Evolutionary conservation across 2,888 invertebrate species (phyloP).

Genomic region (Phymatocera aterrima): DNA sequence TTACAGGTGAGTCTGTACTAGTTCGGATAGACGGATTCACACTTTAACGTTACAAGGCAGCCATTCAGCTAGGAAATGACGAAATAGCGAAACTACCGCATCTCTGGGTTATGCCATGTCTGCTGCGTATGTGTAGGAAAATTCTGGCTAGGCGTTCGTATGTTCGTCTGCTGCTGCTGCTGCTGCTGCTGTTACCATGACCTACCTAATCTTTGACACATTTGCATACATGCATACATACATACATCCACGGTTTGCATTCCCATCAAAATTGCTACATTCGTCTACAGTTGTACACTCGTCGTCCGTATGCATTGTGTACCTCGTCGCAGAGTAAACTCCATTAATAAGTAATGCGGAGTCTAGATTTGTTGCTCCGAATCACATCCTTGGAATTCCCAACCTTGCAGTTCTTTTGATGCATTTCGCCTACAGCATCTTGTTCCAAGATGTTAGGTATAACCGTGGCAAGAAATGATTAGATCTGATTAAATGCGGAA

Average conservation of each 20-base stretch:
- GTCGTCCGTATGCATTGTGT: not conserved
- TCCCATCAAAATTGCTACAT: not conserved
- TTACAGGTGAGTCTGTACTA: too few species aligned
- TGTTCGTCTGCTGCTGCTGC: not conserved
- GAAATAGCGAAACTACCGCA: not conserved
- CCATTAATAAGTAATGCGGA: not conserved
- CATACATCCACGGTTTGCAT: not conserved
- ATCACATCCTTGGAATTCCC: not conserved
- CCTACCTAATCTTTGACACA: not conserved
- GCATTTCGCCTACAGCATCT: too few species aligned
- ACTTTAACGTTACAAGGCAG: not conserved
- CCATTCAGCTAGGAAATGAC: not conserved
- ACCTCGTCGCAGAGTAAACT: not conserved
- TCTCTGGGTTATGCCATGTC: not conserved
- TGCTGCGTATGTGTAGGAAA: not conserved
- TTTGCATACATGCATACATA: too few species aligned
- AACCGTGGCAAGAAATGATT: too few species aligned
- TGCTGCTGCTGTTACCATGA: not conserved
- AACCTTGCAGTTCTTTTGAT: not conserved
- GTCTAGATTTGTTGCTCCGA: not conserved
- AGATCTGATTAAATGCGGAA: too few species aligned
- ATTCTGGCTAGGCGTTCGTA: not conserved
- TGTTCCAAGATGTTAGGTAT: too few species aligned
- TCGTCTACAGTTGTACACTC: too few species aligned
- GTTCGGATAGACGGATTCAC: not conserved